A percentile compares a stretch with the other conserved stretches of the same genome.
Conservation (phyloP, 53 echinoderm and acorn worm genomes). For the Crossaster papposus region DNA sequence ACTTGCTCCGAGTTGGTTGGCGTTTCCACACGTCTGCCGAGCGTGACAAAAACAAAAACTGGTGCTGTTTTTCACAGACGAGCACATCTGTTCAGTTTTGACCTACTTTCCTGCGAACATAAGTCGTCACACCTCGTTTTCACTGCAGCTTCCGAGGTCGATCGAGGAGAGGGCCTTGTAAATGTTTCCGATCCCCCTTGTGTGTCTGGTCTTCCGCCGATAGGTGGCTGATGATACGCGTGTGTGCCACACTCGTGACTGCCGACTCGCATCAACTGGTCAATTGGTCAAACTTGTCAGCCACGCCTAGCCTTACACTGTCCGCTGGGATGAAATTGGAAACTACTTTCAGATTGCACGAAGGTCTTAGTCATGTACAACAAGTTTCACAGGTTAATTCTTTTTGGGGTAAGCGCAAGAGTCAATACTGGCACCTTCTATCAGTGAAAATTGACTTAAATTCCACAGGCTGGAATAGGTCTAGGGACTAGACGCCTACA, state of each 20-base stretch:
- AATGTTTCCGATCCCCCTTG: not conserved
- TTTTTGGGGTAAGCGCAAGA: no score
- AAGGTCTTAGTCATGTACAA: not conserved
- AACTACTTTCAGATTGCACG: not conserved
- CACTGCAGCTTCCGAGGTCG: not conserved
- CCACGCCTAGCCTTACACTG: not conserved
- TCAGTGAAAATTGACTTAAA: no score
- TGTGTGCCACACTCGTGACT: not conserved
- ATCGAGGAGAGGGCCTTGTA: not conserved
- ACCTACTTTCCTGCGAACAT: not conserved
- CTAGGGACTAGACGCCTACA: no score
- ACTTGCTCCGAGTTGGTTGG: no score
- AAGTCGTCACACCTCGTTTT: not conserved
- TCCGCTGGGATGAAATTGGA: conserved; percentile 2
- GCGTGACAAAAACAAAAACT: not conserved
- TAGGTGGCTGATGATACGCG: not conserved
- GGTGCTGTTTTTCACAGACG: not conserved
- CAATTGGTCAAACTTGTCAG: conserved; percentile 8
- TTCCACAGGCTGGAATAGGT: no score
- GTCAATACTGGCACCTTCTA: no score
- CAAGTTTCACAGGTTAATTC: no score
- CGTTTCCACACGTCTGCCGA: not conserved
- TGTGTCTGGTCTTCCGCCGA: not conserved
- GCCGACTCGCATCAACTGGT: not conserved
- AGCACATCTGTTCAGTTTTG: not conserved